Evolutionary conservation across 2,888 invertebrate species (phyloP), one percentile per base, ranked within the genome.

Genomic region (Hypercompe scribonia): DNA sequence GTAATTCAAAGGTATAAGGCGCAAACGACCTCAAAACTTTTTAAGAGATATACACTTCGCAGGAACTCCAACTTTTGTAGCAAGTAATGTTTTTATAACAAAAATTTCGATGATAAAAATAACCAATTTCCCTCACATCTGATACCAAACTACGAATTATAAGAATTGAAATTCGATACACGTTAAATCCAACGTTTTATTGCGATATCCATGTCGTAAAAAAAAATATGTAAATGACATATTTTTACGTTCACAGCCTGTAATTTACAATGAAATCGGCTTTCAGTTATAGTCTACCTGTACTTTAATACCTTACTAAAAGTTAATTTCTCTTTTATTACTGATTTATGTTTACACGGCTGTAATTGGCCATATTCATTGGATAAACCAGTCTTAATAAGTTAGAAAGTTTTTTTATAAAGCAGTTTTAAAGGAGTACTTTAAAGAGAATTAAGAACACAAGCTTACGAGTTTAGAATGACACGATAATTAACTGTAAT

Each of bases 401-500:
- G 21, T 34, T 21, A 13, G 33, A 24, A 24, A 11, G n/a, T 31
- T 63, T 28, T 75, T 24, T 61, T 50, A 42, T 31, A 10, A 31
- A 21, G 33, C 24, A 1, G 18, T 66, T 46, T 31, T 39, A 46
- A 31, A 66, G 50, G 15, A 15, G 39, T 42, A 36, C 42, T 66
- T 65, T 66, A 31, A 42, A 31, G 34, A n/a, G 33, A 34, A 54
- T 65, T 39, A 64, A 31, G 33, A 24, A 68, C 68, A 78, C 71
- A 78, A 78, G 76, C 72, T 68, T 75, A 84, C 79, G 80, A 85
- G 77, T 85, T 84, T 84, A 81, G 83, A 87, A 86, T 82, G 78
- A 82, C 80, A 78, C 77, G 79, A 80, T 86, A 88, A 85, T 84
- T 80, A 84, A 87, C 87, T 87, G 82, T 88, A 89, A 89, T 89